Evolutionary conservation across 2,113 vertebrate genomes (phyloP), one percentile per base, ranked within the genome.

Genomic region (Aythya baeri): DNA sequence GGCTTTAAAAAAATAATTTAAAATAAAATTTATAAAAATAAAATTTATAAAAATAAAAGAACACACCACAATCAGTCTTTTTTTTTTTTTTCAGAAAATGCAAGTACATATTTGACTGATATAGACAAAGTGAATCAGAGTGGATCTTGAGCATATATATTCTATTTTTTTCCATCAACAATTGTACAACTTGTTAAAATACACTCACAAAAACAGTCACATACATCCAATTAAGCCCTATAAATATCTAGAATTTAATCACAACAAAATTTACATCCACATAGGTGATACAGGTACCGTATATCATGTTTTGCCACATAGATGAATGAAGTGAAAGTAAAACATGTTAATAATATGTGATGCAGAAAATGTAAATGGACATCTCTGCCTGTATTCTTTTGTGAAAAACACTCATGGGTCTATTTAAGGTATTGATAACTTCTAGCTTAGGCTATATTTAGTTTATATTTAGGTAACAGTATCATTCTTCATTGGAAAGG

Each of bases 401-500:
- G 20, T 62, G 49, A 68, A 96, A 91, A 89, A 72, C 49, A 4
- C n/a, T 90, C 46, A 27, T 73, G 52, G 34, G 59, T 59, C 32
- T 7, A 50, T 80, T 96, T 94, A 91, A 91, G 34, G 13, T n/a
- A 89, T 76, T 27, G 23, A 86, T 84, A 89, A 77, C 59, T 90
- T 93, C 73, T 87, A 80, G 58, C 26, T 89, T 87, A 96, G 71
- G 27, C 36, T n/a, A n/a, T n/a, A n/a, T n/a, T n/a, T n/a, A n/a
- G n/a, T 79, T 91, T 91, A 57, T 91, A 85, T 83, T 89, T 57
- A 70, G 38, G 29, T 17, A 88, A 86, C 65, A 38, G 31, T 93
- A 92, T 59, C 46, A 89, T 85, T 91, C 89, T 96, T 94, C 59
- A 83, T 82, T 32, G 61, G 11, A 66, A 32, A 89, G 18, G 85